Conservation (phyloP, 92 coral and sea anemone genomes). For the Isaurus tuberculatus region DNA sequence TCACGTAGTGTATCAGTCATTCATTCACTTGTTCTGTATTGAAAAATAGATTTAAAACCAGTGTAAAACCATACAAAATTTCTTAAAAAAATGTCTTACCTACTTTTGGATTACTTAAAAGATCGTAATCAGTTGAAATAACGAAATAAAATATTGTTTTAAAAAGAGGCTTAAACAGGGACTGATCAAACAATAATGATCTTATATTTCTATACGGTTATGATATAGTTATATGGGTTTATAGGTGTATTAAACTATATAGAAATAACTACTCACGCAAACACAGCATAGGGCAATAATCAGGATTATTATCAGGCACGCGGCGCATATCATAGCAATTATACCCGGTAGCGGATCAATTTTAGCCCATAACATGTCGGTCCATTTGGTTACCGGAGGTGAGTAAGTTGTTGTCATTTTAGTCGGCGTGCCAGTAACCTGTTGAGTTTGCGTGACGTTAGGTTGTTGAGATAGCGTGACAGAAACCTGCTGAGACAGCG, state of each 20-base stretch:
- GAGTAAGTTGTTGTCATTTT: not conserved
- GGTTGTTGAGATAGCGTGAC: not conserved
- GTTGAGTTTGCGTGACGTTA: not conserved
- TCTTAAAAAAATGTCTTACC: no score
- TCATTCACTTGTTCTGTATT: no score
- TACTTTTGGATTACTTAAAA: no score
- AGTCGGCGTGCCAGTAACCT: not conserved
- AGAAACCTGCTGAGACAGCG: no score
- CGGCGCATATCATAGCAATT: constrained; percentile 36
- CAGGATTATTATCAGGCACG: constrained; percentile 30
- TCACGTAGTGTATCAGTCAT: no score
- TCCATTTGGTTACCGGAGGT: constrained; percentile 6
- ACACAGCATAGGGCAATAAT: constrained; percentile 36
- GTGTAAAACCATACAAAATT: no score
- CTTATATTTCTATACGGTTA: not conserved
- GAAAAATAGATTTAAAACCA: no score
- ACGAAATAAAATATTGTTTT: no score
- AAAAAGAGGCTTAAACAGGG: no score
- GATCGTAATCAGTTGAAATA: no score
- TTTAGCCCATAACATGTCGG: constrained; percentile 7
- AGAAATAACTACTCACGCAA: constrained; percentile 17
- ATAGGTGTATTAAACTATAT: no score
- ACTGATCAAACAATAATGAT: no score
- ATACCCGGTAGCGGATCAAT: constrained; percentile 11
- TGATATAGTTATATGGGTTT: not conserved